Percentiles rank a stretch among this genome's conserved stretches.
Evolutionary conservation across 2,888 invertebrate species (phyloP).

Genomic region (Latheticus oryzae): DNA sequence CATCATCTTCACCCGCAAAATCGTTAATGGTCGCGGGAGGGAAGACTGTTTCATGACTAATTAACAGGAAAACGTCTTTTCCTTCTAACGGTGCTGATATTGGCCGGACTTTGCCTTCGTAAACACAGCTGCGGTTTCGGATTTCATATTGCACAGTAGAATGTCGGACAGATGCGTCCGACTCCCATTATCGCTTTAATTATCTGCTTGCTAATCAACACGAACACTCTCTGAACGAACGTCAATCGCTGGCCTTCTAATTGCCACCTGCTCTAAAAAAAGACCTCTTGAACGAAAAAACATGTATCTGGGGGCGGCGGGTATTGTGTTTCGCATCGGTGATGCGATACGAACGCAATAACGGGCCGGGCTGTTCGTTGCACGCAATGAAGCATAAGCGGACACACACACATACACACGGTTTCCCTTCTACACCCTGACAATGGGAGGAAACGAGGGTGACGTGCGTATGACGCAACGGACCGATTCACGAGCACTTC

Average conservation of each 20-base stretch:
- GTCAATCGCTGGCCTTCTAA: slow-evolving; percentile 35
- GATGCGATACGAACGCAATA: slow-evolving; percentile 39
- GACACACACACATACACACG: slow-evolving; percentile 35
- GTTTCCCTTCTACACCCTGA: slow-evolving; percentile 22
- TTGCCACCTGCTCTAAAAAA: slow-evolving; percentile 37
- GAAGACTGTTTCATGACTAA: background rate
- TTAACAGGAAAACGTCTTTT: no score
- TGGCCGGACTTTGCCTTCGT: no score
- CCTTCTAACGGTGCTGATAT: no score
- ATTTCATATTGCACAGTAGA: no score
- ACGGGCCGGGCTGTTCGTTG: slow-evolving; percentile 36
- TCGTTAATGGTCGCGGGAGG: slow-evolving; percentile 14
- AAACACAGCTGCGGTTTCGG: no score
- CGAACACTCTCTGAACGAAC: no score
- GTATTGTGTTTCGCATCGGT: slow-evolving; percentile 38
- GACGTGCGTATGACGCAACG: slow-evolving; percentile 34
- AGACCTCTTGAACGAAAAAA: slow-evolving; percentile 6
- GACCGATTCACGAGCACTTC: no score
- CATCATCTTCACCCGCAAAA: no score
- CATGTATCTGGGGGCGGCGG: slow-evolving; percentile 23
- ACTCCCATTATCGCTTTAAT: no score
- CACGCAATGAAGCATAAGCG: slow-evolving; percentile 40
- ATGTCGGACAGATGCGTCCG: no score
- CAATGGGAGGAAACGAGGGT: slow-evolving; percentile 26
- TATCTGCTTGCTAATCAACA: no score